Base-by-base conservation (phyloP, 2,888 invertebrate genomes). In the Eupeodes luniger region DNA sequence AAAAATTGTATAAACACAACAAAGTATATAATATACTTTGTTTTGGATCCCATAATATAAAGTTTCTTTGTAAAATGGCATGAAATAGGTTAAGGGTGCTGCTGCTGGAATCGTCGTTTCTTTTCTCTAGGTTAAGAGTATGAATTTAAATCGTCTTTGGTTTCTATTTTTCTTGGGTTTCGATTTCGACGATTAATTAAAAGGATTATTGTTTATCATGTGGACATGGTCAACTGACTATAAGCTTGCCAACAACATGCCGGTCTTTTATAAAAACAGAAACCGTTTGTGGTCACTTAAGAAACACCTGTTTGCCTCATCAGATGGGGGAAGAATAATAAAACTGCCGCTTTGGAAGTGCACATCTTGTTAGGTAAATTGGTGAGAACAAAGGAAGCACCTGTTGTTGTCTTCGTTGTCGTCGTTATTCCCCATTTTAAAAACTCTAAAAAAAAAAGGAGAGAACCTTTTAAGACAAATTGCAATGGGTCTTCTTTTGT, bases 381-480 rank as follows among this genome's bases (percentile, higher is more conserved):
- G 69, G 53, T 53, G 69, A 16, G 69, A 69, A 70, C 53, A 70
- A 70, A 70, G 19, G 70, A 55, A 55, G 55, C 70, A 70, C 70
- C 70, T 70, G 70, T 70, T 70, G 70, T 40, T 55, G 40, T 40
- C 51, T 27, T 27, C 27, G 70, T 40, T 55, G 10, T 53, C 16
- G 53, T 70, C 16, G 34, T 40, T 6, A 12, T 36, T 36, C 40
- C 40, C 53, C 40, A 53, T 51, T 16, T 1, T 0, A 40, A 40
- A 9, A 2, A 5, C 5, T 5, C 5, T 2, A n/a, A 34, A 16
- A 53, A 69, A 19, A 2, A 47, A n/a, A 36, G 55, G 14, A 44
- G 11, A 49, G 27, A 49, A n/a, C 69, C 19, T 55, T 55, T 44
- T 44, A 55, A 55, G 70, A 44, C 16, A 53, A 69, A 53, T 34